Conservation (phyloP, 1,140 invertebrate genomes). For the Cheumatopsyche charites region DNA sequence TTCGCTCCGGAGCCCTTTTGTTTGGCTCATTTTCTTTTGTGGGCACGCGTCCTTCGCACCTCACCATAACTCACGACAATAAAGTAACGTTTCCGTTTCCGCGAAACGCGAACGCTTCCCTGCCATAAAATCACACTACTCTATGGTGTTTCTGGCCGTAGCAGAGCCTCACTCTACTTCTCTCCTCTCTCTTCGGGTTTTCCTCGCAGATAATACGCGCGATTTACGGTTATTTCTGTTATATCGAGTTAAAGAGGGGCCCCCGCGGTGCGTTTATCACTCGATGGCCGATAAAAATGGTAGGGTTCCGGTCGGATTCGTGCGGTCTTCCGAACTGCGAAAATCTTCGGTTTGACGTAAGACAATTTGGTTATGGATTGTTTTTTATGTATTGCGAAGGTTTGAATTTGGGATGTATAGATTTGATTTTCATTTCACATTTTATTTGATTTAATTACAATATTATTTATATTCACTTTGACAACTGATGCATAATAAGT, state of each 20-base stretch:
- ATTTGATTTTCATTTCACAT: too few species aligned
- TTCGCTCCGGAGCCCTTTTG: conserved; percentile 1
- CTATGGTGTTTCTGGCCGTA: too few species aligned
- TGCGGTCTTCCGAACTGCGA: too few species aligned
- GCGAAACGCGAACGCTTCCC: conserved; percentile 3
- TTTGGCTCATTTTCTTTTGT: conserved; percentile 27
- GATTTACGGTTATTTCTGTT: conserved; percentile 24
- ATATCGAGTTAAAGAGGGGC: conserved; percentile 9
- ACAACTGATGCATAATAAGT: too few species aligned
- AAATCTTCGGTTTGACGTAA: too few species aligned
- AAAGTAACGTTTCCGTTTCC: conserved; percentile 28
- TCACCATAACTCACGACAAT: conserved; percentile 28
- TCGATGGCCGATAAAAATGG: neutral
- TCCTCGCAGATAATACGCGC: conserved; percentile 10
- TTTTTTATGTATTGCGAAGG: too few species aligned
- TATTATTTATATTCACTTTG: too few species aligned
- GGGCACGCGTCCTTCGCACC: conserved; percentile 24
- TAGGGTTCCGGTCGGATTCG: too few species aligned
- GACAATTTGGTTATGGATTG: too few species aligned
- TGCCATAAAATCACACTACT: conserved; percentile 24
- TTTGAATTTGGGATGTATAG: too few species aligned
- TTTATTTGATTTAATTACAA: too few species aligned
- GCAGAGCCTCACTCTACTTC: conserved; percentile 6
- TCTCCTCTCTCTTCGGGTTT: too few species aligned
- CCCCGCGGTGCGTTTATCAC: conserved; percentile 2